Base-by-base conservation (phyloP, 1,140 invertebrate species). In the Drosophila sechellia region DNA sequence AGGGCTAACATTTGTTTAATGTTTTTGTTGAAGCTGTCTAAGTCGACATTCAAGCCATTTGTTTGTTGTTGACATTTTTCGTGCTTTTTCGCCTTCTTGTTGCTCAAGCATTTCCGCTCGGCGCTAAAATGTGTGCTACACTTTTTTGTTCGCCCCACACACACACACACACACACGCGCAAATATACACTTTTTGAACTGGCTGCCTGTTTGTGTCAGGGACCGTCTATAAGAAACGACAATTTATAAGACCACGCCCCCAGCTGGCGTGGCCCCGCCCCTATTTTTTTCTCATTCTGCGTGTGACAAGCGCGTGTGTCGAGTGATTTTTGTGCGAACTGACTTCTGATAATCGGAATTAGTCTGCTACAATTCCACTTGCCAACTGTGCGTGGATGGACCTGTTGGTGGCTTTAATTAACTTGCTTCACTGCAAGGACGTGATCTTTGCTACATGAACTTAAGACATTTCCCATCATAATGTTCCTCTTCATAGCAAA, bases 91-190 rank as follows among this genome's bases (percentile, higher is more conserved):
- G 57, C 35, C 45, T 74, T 75, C 34, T 68, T 57, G 54, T 61
- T 81, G 64, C 79, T 64, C 64, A 61, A 78, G 79, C 75, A 73
- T 76, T 89, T 87, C 84, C 79, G 65, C 69, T 83, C 83, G 76
- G 84, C 65, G 65, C 75, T 83, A 53, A 68, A 87, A 87, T 76
- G 75, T 86, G 58, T 86, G 83, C 78, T 57, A 81, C 68, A 75
- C 22, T 69, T 77, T 85, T 83, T 60, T 71, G 12, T 40, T 35
- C 50, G 34, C 10, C 52, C 12, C 45, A 55, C 49, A 48, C 20
- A 37, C 64, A 11, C 39, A 10, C 40, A 17, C 11, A 12, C 17
- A n/a, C n/a, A n/a, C n/a, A n/a, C n/a, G n/a, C n/a, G n/a, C n/a
- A n/a, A n/a, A n/a, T n/a, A n/a, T n/a, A n/a, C n/a, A 17, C 45